A percentile compares a stretch with the other conserved stretches of the same genome.
Evolutionary conservation across 1,140 invertebrate genomes (phyloP).

Genomic region (Colletes gigas): DNA sequence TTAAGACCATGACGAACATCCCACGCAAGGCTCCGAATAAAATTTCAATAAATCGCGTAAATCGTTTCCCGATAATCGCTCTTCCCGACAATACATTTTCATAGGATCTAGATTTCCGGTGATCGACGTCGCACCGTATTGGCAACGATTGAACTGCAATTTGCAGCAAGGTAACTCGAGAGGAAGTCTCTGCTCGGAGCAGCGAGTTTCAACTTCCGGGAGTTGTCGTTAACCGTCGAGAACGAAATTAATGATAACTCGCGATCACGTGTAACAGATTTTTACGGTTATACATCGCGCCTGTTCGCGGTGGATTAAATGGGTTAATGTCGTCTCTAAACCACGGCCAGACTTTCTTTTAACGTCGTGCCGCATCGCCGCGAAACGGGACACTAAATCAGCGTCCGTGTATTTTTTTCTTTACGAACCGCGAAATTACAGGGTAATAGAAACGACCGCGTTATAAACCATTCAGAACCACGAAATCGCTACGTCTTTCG

Average conservation of each 20-base stretch:
- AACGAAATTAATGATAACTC: constrained; percentile 2
- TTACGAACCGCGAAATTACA: constrained; percentile 50
- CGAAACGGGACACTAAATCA: constrained; percentile 54
- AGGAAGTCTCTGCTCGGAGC: too few relatives aligned
- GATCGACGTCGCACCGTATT: too few relatives aligned
- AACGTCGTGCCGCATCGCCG: constrained; percentile 1
- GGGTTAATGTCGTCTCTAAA: constrained; percentile 34
- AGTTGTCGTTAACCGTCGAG: not conserved
- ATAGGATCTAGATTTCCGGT: too few relatives aligned
- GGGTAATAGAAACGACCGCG: constrained; percentile 29
- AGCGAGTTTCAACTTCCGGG: not conserved
- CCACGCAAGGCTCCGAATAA: too few relatives aligned
- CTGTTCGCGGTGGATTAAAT: constrained; percentile 43
- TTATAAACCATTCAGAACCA: constrained; percentile 37
- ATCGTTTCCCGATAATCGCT: too few relatives aligned
- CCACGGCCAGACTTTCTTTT: constrained; percentile 35
- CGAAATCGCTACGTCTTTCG: not conserved
- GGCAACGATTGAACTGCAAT: too few relatives aligned
- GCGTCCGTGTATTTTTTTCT: constrained; percentile 12
- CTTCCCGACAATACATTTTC: too few relatives aligned
- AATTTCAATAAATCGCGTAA: too few relatives aligned
- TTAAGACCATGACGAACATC: too few relatives aligned
- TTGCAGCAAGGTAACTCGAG: not conserved
- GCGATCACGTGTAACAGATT: constrained; percentile 42
- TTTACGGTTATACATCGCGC: constrained; percentile 21